These are phyloP conservation scores for Bombus sylvicola DNA, from an alignment of 1,140 invertebrate species.

Conservation along the genomic window DNA sequence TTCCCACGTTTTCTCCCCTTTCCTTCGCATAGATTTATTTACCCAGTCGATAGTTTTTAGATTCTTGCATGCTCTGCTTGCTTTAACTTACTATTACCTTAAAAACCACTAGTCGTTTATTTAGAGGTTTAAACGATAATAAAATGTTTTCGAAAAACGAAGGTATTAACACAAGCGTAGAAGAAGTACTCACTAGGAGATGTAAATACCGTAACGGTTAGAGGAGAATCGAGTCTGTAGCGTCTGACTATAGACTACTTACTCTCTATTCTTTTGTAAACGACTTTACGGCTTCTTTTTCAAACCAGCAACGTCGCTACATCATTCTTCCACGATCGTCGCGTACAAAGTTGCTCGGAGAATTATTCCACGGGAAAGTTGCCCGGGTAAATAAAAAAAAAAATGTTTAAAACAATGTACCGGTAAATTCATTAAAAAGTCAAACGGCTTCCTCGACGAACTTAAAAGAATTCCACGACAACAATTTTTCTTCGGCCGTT, in stretches of 20 bases:
- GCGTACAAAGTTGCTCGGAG: background rate
- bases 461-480: background rate
- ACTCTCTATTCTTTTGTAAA: background rate
- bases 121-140: background rate
- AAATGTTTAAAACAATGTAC: background rate
- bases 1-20: background rate
- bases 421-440: slow-evolving; percentile 30
- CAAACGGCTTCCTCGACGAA: background rate
- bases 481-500: slow-evolving; percentile 6
- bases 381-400: background rate
- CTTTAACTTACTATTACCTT: background rate
- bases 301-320: background rate
- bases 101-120: background rate
- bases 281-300: too few relatives aligned
- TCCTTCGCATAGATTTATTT: background rate
- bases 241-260: background rate
- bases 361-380: background rate
- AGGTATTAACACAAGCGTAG: background rate
- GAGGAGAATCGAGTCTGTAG: too few relatives aligned
- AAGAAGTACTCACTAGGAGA: background rate
- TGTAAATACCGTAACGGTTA: background rate
- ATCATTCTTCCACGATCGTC: background rate
- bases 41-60: background rate
- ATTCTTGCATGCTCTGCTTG: background rate
- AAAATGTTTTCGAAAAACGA: background rate